Evolutionary conservation across 1,140 invertebrate species (phyloP), one percentile per base, ranked within the genome.

Genomic region (Lasioglossum albipes): DNA sequence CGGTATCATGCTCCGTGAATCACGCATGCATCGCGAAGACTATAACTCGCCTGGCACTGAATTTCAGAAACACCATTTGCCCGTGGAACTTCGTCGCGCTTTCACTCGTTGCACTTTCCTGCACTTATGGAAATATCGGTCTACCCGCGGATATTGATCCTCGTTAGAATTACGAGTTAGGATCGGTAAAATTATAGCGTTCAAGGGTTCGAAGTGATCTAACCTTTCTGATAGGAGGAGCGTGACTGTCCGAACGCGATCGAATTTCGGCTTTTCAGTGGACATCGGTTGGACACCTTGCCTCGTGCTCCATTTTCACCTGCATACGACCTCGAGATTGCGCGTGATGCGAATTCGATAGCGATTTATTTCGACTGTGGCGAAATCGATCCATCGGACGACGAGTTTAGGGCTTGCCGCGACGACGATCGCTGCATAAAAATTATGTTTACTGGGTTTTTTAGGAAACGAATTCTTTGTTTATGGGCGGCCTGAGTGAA

Each of bases 281-380:
- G 20, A 65, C 20, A 10, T 9, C 36, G 64, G 36, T 6, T 41
- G n/a, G 12, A 42, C 7, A 36, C 45, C 72, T 84, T 41, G 69
- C 57, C 69, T 36, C 13, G 18, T 67, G 65, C 79, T 81, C 70
- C 79, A 85, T 84, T 81, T 85, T 36, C 20, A 54, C 52, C 12
- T 16, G 49, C 41, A 67, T 52, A 22, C 36, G 78, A 80, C 82
- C n/a, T 49, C 67, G 73, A 31, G n/a, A 2, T 5, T 12, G 67
- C 27, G 59, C 79, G 79, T 84, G 77, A 64, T 76, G n/a, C 5
- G 78, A 84, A 84, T 85, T 77, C 49, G 42, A n/a, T 45, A 52
- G 57, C 20, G 12, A 16, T 49, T 72, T 61, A 54, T 79, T 41
- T 57, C 20, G 27, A 3, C 22, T 12, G 9, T 84, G 75, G 52